Base-by-base conservation (phyloP, 2,888 invertebrate genomes). In the Leistus spinibarbis region DNA sequence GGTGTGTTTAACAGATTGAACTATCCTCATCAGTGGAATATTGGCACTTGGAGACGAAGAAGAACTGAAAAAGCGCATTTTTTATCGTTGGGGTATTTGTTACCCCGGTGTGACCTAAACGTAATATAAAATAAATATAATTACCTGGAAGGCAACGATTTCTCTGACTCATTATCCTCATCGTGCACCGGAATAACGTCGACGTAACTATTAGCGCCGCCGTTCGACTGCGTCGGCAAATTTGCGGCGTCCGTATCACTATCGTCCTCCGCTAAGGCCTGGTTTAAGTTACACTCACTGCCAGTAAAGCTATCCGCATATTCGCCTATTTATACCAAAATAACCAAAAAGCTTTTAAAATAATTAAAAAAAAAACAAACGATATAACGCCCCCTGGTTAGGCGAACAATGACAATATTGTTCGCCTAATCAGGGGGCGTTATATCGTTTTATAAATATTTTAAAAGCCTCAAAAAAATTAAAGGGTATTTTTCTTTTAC, bases 21-120 rank as follows among this genome's bases (percentile, higher is more conserved):
- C 97, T 83, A 99, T 96, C 85, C 99, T 91, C 98, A 98, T 97
- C 82, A 99, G 89, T 27, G 99, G 99, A 86, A 99, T 99, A 89
- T 99, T 97, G 86, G 95, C 94, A 88, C 95, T 95, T 81, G 94
- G 94, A 63, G 95, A 94, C 24, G 95, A 94, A 76, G 94, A 93
- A 80, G 90, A 91, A 85, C 91, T 92, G 85, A 79, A 81, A 79
- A 53, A 64, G 2, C 19, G 57, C 17, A 57, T 1, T 4, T 57
- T 57, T n/a, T n/a, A n/a, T n/a, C n/a, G n/a, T n/a, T n/a, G n/a
- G n/a, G n/a, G n/a, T n/a, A n/a, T n/a, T n/a, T n/a, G n/a, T n/a
- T n/a, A n/a, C n/a, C n/a, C n/a, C n/a, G n/a, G n/a, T n/a, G n/a
- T n/a, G n/a, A n/a, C n/a, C n/a, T n/a, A n/a, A 60, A 19, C 24